phyloP scores from a whole-genome alignment of 1,140 invertebrate genomes.

The Bombus superbus region DNA sequence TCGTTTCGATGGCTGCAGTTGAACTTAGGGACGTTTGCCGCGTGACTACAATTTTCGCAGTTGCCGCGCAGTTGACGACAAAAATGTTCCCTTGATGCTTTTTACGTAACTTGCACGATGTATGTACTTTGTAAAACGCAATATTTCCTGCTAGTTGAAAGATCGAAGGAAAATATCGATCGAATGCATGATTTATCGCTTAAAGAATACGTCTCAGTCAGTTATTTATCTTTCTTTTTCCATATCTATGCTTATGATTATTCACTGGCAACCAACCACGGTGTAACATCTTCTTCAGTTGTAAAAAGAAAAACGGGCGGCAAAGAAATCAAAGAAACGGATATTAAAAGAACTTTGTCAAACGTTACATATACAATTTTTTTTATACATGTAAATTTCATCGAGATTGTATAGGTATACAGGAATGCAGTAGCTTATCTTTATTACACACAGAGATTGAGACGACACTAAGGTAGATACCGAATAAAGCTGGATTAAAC shows the following conservation, averaged over 20 bases:
- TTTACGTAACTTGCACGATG: conserved; percentile 51
- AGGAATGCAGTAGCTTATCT: conserved; percentile 32
- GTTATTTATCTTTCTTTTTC: neutral
- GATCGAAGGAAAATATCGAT: conserved; percentile 53
- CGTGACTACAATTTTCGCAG: conserved; percentile 30
- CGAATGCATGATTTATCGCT: conserved; percentile 56
- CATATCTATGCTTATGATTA: neutral
- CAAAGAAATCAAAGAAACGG: neutral
- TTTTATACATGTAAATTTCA: neutral
- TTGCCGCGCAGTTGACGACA: conserved; percentile 13
- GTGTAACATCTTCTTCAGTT: too few species aligned
- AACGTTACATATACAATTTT: neutral
- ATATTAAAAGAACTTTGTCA: too few species aligned
- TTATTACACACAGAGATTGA: conserved; percentile 18
- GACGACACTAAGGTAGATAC: conserved; percentile 19
- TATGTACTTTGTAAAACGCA: conserved; percentile 24
- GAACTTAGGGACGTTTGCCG: conserved; percentile 13
- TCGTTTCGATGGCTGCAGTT: neutral
- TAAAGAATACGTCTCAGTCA: neutral
- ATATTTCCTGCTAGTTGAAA: conserved; percentile 42
- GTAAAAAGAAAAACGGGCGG: too few species aligned
- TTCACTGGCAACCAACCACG: neutral
- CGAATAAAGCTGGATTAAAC: conserved; percentile 15
- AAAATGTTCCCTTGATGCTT: conserved; percentile 43
- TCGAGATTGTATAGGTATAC: neutral